phyloP scores from a whole-genome alignment of 1,140 invertebrate genomes.

The Solenopsis fugax region DNA sequence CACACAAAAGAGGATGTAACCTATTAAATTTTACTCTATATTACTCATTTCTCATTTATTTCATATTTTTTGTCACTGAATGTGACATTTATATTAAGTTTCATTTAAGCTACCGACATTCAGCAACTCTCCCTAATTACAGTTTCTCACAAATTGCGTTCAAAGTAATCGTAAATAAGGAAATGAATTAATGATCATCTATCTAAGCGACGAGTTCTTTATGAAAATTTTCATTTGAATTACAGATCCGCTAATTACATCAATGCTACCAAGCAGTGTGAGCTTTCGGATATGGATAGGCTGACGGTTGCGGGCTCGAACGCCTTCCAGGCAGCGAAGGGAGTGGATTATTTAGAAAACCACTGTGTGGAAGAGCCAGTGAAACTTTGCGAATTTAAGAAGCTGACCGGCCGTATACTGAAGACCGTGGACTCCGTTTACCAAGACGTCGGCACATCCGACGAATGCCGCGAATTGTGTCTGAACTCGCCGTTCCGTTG shows the following conservation, averaged over 20 bases:
- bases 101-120: no score
- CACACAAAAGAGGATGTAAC: no score
- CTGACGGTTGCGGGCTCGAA: slow-evolving; percentile 93
- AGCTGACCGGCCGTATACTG: slow-evolving; percentile 94
- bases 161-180: not conserved
- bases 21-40: no score
- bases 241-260: slow-evolving; percentile 96
- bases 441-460: slow-evolving; percentile 94
- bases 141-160: not conserved
- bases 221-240: slow-evolving; percentile 74
- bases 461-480: slow-evolving; percentile 95
- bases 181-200: not conserved
- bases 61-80: no score
- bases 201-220: not conserved
- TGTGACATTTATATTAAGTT: no score
- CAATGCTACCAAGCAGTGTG: slow-evolving; percentile 94
- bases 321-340: slow-evolving; percentile 90
- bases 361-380: slow-evolving; percentile 96
- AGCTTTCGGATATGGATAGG: slow-evolving; percentile 96
- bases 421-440: slow-evolving; percentile 98
- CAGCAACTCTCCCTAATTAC: no score
- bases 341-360: slow-evolving; percentile 95
- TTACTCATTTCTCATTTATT: no score
- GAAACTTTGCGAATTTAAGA: slow-evolving; percentile 97
- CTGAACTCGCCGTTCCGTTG: slow-evolving; percentile 95